These are phyloP conservation scores for Dryocosmus kuriphilus DNA, from an alignment of 2,888 invertebrate genomes.

Conservation along the genomic window DNA sequence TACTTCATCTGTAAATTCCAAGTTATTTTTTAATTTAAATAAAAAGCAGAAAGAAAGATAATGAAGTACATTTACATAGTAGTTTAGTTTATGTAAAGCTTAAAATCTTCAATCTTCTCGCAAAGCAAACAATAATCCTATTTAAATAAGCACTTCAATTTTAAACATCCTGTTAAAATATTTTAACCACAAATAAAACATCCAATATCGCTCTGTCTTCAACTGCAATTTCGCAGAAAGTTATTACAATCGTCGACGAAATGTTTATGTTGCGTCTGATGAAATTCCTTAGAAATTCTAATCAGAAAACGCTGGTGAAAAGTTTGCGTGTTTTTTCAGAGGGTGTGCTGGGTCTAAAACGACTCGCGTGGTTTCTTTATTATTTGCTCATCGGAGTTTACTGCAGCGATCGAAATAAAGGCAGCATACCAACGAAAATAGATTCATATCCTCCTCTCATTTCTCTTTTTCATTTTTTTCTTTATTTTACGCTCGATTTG, in stretches of 20 bases:
- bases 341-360: not conserved
- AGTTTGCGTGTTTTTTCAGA: conserved; percentile 2
- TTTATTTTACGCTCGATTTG: not conserved
- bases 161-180: not conserved
- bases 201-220: conserved; percentile 1
- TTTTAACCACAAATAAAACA: not conserved
- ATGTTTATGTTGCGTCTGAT: not conserved
- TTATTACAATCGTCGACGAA: conserved; percentile 10
- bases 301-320: conserved; percentile 29
- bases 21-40: no score
- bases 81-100: no score
- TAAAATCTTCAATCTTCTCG: not conserved
- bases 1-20: no score
- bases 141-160: not conserved
- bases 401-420: conserved; percentile 11
- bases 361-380: conserved; percentile 30
- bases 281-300: conserved; percentile 7
- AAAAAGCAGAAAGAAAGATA: no score
- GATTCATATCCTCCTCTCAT: not conserved
- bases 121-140: not conserved
- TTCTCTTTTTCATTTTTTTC: not conserved
- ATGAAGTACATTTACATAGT: no score
- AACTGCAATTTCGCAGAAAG: conserved; percentile 11
- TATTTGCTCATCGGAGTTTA: conserved; percentile 21
- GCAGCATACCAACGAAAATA: conserved; percentile 10